Evolutionary conservation across 2,113 vertebrate species (phyloP).

Genomic region (Tylochromis polylepis): DNA sequence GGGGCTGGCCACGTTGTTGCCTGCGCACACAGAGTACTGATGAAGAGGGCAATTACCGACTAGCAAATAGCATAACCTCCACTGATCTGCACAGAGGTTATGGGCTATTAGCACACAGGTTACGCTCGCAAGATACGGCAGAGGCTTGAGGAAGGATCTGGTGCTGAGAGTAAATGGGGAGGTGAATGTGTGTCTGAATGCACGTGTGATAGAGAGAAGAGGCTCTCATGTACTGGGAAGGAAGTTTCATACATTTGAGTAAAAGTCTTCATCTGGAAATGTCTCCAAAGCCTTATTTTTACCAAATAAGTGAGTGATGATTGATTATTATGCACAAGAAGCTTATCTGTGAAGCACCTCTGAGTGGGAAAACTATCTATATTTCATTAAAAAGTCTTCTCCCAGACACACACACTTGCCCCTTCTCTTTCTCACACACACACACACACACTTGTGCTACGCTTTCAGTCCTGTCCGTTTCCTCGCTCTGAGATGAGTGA

Average conservation of each 20-base stretch:
- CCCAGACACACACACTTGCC: slow-evolving; percentile 15
- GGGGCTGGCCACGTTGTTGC: slow-evolving; percentile 90
- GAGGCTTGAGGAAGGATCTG: slow-evolving; percentile 55
- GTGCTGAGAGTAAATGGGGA: slow-evolving; percentile 37
- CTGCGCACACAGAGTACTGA: slow-evolving; percentile 87
- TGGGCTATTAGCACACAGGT: slow-evolving; percentile 60
- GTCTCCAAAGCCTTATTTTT: not conserved
- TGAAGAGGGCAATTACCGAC: slow-evolving; percentile 70
- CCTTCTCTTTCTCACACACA: not conserved
- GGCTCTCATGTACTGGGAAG: not conserved
- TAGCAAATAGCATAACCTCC: slow-evolving; percentile 64
- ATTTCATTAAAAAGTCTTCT: slow-evolving; percentile 62
- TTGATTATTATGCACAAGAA: slow-evolving; percentile 33
- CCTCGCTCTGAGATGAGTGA: slow-evolving; percentile 60
- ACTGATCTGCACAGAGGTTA: slow-evolving; percentile 61
- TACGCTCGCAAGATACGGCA: slow-evolving; percentile 49
- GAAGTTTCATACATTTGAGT: not conserved
- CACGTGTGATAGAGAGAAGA: not conserved
- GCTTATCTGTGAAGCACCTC: slow-evolving; percentile 68
- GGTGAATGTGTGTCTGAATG: not conserved
- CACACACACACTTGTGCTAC: slow-evolving; percentile 9
- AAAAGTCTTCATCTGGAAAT: not conserved
- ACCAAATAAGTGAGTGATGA: slow-evolving; percentile 3
- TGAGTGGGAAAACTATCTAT: slow-evolving; percentile 44
- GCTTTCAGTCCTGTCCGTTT: slow-evolving; percentile 48